These are phyloP conservation scores for Notolabrus celidotus DNA, from an alignment of 2,797 vertebrate genomes.

Conservation along the genomic window DNA sequence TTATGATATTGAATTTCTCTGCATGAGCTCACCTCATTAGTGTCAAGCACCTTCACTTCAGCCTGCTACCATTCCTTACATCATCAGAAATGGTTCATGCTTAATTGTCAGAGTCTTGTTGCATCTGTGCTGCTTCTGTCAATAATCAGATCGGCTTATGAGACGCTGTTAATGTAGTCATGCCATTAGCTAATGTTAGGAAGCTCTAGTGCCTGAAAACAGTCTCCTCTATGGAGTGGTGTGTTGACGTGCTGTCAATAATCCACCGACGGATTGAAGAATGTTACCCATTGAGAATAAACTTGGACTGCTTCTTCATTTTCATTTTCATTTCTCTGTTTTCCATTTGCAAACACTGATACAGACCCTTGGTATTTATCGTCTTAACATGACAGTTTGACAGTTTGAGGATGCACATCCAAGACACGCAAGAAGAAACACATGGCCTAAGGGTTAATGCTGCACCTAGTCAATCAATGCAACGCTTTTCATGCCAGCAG, in stretches of 20 bases:
- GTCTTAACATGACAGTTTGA: conserved; percentile 63
- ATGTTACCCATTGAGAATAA: no score
- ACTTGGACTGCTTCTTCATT: background rate
- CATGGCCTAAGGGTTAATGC: conserved; percentile 39
- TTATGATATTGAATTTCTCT: conserved; percentile 41
- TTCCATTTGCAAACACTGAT: conserved; percentile 41
- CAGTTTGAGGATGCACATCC: conserved; percentile 69
- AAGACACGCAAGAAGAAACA: conserved; percentile 15
- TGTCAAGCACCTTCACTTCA: conserved; percentile 21
- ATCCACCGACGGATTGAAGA: background rate
- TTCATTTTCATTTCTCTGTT: conserved; percentile 1
- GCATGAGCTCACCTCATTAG: conserved; percentile 39
- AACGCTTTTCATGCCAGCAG: conserved; percentile 22
- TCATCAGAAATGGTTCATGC: background rate
- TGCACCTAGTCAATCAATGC: conserved; percentile 54
- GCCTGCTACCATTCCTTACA: background rate
- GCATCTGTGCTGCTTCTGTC: conserved; percentile 12
- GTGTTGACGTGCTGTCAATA: background rate
- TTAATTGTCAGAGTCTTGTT: conserved; percentile 7
- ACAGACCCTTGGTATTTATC: conserved; percentile 41
- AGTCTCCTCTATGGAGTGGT: background rate
- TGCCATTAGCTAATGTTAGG: background rate
- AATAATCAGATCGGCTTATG: conserved; percentile 19
- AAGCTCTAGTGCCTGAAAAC: background rate
- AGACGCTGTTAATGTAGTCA: background rate